A percentile compares a stretch with the other conserved stretches of the same genome.
Evolutionary conservation across 2,888 invertebrate species (phyloP).

Genomic region (Microplitis manilae): DNA sequence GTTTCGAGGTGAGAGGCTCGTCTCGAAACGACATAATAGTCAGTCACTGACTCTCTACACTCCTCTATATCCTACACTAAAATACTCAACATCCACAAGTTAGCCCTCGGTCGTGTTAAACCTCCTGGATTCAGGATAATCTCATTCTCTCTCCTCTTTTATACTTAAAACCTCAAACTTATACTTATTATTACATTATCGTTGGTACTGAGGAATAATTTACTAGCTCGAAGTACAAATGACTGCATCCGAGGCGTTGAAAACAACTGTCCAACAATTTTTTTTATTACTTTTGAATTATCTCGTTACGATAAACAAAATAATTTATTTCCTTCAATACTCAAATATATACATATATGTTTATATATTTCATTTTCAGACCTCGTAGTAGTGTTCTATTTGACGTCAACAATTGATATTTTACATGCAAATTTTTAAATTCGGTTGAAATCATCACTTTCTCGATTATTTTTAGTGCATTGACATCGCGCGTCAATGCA

Average conservation of each 20-base stretch:
- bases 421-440: no score
- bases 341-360: no score
- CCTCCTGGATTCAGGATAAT: not conserved
- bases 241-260: not conserved
- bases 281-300: conserved; percentile 2
- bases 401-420: no score
- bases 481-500: no score
- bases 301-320: conserved; percentile 32
- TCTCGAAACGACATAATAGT: not conserved
- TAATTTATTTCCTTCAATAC: conserved; percentile 18
- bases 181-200: conserved; percentile 67
- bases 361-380: no score
- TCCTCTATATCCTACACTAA: not conserved
- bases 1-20: not conserved
- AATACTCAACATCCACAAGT: conserved; percentile 56
- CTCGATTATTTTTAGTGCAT: no score
- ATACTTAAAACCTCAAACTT: conserved; percentile 41
- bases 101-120: not conserved
- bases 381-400: no score
- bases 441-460: no score
- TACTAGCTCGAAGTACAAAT: not conserved
- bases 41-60: not conserved
- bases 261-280: not conserved
- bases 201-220: conserved; percentile 41
- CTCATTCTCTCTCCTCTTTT: not conserved